Evolutionary conservation across 2,797 vertebrate species (phyloP).

Genomic region (Parambassis ranga): DNA sequence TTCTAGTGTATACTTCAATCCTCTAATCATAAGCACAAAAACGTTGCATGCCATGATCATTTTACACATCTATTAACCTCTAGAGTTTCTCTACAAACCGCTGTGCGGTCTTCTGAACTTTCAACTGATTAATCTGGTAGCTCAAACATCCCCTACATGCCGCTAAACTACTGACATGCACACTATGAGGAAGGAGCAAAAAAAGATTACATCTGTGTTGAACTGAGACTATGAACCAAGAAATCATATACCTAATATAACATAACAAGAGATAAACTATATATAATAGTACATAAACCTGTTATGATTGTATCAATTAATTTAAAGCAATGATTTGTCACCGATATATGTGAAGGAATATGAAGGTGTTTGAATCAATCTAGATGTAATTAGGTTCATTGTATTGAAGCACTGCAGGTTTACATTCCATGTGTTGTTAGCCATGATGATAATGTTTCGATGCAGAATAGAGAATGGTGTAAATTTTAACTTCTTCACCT

Average conservation of each 20-base stretch:
- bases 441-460: background rate
- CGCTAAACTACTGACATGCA: too few relatives aligned
- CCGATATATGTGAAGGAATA: background rate
- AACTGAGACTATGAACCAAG: background rate
- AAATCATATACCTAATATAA: too few relatives aligned
- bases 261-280: too few relatives aligned
- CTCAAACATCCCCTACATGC: too few relatives aligned
- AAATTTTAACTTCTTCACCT: constrained; percentile 7
- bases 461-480: background rate
- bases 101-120: background rate
- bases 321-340: background rate
- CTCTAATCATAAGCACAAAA: background rate
- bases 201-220: background rate
- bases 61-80: too few relatives aligned
- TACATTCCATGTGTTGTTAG: constrained; percentile 21
- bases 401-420: background rate
- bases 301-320: background rate
- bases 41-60: too few relatives aligned
- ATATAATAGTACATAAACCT: background rate
- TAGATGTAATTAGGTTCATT: background rate
- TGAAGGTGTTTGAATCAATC: background rate
- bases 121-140: background rate
- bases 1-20: background rate
- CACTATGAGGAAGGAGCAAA: too few relatives aligned
- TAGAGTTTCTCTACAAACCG: background rate